A percentile compares a stretch with the other conserved stretches of the same genome.
phyloP scores from a whole-genome alignment of 2,888 invertebrate species.

The Pogonocherus hispidulus region DNA sequence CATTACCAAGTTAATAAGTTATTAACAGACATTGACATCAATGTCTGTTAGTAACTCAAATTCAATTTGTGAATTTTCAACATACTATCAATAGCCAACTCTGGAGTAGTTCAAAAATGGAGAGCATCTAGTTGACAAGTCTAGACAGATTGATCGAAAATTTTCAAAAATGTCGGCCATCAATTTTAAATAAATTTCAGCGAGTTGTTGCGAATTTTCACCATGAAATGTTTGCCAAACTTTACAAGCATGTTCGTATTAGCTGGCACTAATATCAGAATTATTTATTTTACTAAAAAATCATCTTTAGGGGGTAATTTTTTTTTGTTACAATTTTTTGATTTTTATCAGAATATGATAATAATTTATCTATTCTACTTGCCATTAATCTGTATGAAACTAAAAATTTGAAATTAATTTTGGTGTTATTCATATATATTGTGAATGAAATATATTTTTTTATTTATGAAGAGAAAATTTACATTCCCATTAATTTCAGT shows the following conservation, averaged over 20 bases:
- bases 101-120: constrained; percentile 60
- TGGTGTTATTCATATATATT: too few species aligned
- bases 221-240: constrained; percentile 56
- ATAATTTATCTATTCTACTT: constrained; percentile 46
- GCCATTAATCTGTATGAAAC: too few species aligned
- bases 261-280: constrained; percentile 42
- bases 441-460: constrained; percentile 38
- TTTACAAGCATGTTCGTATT: constrained; percentile 55
- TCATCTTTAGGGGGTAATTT: constrained; percentile 44
- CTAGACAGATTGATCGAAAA: too few species aligned
- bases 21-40: too few species aligned
- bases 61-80: constrained; percentile 46
- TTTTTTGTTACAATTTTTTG: constrained; percentile 19
- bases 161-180: too few species aligned
- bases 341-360: constrained; percentile 36
- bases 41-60: constrained; percentile 60
- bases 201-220: constrained; percentile 53
- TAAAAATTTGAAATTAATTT: constrained; percentile 47
- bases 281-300: constrained; percentile 49
- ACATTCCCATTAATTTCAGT: too few species aligned
- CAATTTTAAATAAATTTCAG: constrained; percentile 52
- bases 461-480: too few species aligned
- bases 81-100: constrained; percentile 56
- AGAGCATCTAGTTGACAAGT: too few species aligned
- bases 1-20: too few species aligned